A percentile compares a stretch with the other conserved stretches of the same genome.
Evolutionary conservation across 1,140 invertebrate genomes (phyloP).

Genomic region (Temnothorax curvispinosus): DNA sequence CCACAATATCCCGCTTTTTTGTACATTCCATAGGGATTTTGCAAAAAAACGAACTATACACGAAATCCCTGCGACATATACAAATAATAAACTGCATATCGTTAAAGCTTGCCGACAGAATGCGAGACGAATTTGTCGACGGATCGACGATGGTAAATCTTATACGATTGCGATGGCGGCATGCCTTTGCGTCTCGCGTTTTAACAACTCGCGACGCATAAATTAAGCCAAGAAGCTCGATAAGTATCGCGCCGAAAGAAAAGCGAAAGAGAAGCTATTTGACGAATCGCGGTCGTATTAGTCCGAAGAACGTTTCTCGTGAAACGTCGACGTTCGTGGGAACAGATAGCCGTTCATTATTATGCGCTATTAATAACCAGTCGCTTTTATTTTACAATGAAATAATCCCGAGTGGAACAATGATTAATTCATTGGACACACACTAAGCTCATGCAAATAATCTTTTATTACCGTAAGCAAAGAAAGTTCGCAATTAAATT

Average conservation of each 20-base stretch:
- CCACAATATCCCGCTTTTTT: no score
- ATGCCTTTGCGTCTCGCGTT: conserved; percentile 84
- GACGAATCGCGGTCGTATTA: conserved; percentile 76
- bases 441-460: conserved; percentile 8
- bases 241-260: conserved; percentile 78
- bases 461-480: neutral
- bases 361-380: neutral
- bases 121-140: conserved; percentile 62
- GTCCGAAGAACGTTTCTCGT: conserved; percentile 1
- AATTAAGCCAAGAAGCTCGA: conserved; percentile 85
- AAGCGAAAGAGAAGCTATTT: conserved; percentile 75
- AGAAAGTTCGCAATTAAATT: neutral
- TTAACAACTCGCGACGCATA: conserved; percentile 85
- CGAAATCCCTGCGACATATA: no score
- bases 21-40: no score
- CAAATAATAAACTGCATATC: neutral
- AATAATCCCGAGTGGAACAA: neutral
- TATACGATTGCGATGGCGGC: conserved; percentile 82
- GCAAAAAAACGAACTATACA: no score
- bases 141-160: conserved; percentile 64
- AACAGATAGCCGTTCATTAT: neutral
- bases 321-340: neutral
- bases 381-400: neutral
- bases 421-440: neutral
- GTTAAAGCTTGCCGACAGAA: conserved; percentile 37